Base-by-base conservation (phyloP, 2,888 invertebrate species). In the Argyresthia albistria region DNA sequence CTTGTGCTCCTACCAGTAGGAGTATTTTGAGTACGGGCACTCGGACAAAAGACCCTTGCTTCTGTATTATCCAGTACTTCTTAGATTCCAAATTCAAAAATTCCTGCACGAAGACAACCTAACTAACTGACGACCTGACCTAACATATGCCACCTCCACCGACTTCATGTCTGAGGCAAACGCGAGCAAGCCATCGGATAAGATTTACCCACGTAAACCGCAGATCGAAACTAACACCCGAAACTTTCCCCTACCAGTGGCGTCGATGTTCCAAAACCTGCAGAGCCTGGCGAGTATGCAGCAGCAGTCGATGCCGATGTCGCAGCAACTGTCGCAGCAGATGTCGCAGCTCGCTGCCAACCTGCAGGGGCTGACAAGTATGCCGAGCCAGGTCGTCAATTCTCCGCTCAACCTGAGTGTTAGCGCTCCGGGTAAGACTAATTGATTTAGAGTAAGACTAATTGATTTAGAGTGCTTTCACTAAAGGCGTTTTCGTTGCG, bases 391-490 rank as follows among this genome's bases (percentile, higher is more conserved):
- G 54, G 91, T 93, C 68, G 93, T 93, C 81, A 93, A 95, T 79
- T 93, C 95, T 55, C 95, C 95, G 37, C 89, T 95, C 64, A 95
- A 95, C 81, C 88, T 95, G 65, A 95, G 94, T 76, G 93, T 95
- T 64, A 93, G 92, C 67, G 88, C 86, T 10, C 87, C 87, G 65
- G 87, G 87, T 88, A 68, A 69, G 68, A 39, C 39, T 4, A 39
- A n/a, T 11, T 11, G 2, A 4, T 39, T 39, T 39, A 8, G 37
- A 8, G 7, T 37, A 37, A 37, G 9, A 9, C 7, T 37, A 7
- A 37, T 8, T 37, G 7, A 9, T 8, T 8, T 7, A 37, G 37
- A 7, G 37, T 37, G 9, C 7, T 37, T 37, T 9, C 9, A 9
- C 37, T 37, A 8, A 37, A 9, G 37, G 8, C 7, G 7, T 8